Evolutionary conservation across 2,113 vertebrate genomes (phyloP).

Genomic region (Podarcis cretensis): DNA sequence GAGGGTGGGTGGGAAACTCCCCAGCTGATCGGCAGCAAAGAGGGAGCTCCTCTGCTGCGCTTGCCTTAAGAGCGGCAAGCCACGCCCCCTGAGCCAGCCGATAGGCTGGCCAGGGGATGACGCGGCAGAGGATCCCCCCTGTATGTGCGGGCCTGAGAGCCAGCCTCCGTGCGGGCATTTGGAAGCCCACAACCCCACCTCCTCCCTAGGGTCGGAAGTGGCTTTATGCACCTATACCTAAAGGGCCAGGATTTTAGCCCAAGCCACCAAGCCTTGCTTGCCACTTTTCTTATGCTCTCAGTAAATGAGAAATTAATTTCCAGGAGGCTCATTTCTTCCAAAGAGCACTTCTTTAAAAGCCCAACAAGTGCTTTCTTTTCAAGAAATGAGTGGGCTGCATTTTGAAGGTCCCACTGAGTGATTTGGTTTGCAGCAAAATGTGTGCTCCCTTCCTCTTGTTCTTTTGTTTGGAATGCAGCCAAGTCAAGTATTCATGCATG

Average conservation of each 20-base stretch:
- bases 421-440: slow-evolving; percentile 18
- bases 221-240: neutral
- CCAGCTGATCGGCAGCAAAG: no score
- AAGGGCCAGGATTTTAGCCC: neutral
- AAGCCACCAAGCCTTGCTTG: neutral
- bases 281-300: neutral
- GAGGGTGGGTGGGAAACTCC: no score
- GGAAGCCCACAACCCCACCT: no score
- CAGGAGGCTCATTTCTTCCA: neutral
- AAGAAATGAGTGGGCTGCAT: slow-evolving; percentile 12
- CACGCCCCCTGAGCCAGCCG: no score
- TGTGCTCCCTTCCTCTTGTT: neutral
- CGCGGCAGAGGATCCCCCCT: no score
- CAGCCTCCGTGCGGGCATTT: no score
- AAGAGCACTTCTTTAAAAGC: neutral
- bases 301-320: neutral
- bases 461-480: neutral
- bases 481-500: slow-evolving; percentile 24
- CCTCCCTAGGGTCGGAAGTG: no score
- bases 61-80: no score
- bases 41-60: no score
- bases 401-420: neutral
- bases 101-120: no score
- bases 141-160: no score
- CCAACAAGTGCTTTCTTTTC: neutral